These are phyloP conservation scores for Eupsilia transversa DNA, from an alignment of 2,888 invertebrate genomes.

Conservation along the genomic window DNA sequence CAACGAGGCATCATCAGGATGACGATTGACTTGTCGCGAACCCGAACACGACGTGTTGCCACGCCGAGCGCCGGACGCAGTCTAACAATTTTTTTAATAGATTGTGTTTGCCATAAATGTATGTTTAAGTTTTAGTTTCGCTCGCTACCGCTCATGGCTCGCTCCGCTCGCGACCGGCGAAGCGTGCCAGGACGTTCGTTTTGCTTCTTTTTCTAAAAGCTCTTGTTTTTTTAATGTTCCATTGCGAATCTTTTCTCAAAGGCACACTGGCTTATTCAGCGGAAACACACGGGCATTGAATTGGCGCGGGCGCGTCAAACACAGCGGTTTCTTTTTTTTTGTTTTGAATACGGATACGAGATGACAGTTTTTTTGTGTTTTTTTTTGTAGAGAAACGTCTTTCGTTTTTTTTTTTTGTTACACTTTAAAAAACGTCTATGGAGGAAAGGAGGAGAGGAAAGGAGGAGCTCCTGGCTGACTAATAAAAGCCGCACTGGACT, in stretches of 20 bases:
- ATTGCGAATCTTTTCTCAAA: constrained; percentile 64
- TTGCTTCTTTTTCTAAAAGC: constrained; percentile 62
- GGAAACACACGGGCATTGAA: constrained; percentile 44
- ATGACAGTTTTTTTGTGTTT: constrained; percentile 12
- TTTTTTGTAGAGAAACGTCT: constrained; percentile 1
- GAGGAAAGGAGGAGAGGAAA: too few species aligned
- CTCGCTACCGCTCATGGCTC: constrained; percentile 50
- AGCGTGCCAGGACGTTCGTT: constrained; percentile 59
- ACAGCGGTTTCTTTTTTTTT: constrained; percentile 12
- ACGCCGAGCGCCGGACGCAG: too few species aligned
- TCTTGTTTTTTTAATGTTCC: constrained; percentile 69
- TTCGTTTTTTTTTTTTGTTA: neutral
- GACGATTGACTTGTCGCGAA: too few species aligned
- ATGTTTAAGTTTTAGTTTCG: too few species aligned
- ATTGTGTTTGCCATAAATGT: too few species aligned
- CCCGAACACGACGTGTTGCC: too few species aligned
- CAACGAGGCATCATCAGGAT: too few species aligned
- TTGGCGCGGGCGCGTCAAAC: constrained; percentile 38
- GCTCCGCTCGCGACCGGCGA: constrained; percentile 24
- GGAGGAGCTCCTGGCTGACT: too few species aligned
- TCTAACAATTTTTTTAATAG: too few species aligned
- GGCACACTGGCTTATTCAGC: constrained; percentile 57
- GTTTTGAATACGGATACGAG: constrained; percentile 17
- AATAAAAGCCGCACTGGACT: neutral
- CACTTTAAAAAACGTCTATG: neutral